Conservation (phyloP, 2,113 vertebrate species). For the Phyllostomus discolor region DNA sequence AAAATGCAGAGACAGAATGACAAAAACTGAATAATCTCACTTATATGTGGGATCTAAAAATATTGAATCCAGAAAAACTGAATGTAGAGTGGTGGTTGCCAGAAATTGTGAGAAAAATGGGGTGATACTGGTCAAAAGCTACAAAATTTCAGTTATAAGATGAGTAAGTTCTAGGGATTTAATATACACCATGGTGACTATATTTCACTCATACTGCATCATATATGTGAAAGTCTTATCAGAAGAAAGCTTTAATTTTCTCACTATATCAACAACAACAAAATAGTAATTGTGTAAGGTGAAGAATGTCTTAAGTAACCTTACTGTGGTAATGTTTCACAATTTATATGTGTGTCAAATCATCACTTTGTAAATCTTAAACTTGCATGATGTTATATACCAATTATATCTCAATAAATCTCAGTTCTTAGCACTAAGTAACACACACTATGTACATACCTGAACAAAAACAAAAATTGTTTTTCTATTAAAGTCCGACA, state of each 20-base stretch:
- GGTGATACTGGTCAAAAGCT: too few relatives aligned
- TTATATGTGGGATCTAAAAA: background rate
- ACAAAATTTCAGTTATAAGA: too few relatives aligned
- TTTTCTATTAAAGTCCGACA: background rate
- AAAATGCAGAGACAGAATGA: background rate
- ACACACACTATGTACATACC: background rate
- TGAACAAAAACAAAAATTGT: background rate
- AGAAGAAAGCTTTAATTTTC: background rate
- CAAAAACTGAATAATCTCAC: background rate
- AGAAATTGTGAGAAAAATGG: too few relatives aligned
- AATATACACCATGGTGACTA: too few relatives aligned
- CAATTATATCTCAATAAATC: background rate
- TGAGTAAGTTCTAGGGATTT: too few relatives aligned
- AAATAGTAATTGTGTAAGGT: background rate
- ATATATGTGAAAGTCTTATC: background rate
- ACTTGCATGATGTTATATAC: background rate
- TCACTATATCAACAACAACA: background rate
- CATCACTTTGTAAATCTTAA: background rate
- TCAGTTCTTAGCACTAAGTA: background rate
- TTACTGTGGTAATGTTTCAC: background rate
- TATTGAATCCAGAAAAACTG: background rate
- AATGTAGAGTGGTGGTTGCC: too few relatives aligned
- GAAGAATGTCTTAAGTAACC: background rate
- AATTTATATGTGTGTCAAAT: background rate
- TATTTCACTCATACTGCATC: too few relatives aligned